These are phyloP conservation scores for Tarsius wallacei DNA, from an alignment of 2,797 vertebrate species.

Conservation along the genomic window DNA sequence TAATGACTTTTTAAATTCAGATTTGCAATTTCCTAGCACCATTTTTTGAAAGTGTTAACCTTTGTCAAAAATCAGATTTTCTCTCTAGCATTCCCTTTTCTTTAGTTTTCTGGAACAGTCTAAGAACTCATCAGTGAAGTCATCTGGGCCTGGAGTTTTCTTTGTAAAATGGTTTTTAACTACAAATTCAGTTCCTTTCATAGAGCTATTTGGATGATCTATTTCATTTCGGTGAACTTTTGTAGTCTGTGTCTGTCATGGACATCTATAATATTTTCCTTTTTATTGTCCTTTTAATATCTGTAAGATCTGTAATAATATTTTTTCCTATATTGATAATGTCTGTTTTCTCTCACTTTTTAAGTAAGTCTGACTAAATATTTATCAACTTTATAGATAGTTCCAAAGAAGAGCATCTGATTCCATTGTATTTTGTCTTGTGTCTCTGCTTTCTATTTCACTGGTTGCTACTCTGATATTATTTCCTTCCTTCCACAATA, in stretches of 20 bases:
- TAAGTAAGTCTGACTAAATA: neutral
- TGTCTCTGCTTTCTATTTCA: neutral
- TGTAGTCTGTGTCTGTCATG: neutral
- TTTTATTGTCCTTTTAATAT: neutral
- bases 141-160: neutral
- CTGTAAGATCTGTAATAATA: neutral
- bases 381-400: neutral
- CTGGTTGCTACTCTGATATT: neutral
- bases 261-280: neutral
- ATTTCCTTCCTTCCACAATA: neutral
- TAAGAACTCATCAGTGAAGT: neutral
- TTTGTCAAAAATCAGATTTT: constrained; percentile 13
- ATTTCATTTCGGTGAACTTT: neutral
- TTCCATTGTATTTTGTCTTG: neutral
- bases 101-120: neutral
- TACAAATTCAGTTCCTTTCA: neutral
- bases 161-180: neutral
- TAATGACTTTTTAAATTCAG: neutral
- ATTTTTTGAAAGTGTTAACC: neutral
- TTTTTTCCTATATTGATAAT: neutral
- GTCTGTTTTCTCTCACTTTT: neutral
- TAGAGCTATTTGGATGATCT: neutral
- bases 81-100: neutral
- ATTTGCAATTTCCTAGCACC: neutral
- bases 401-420: neutral